Evolutionary conservation across 2,888 invertebrate genomes (phyloP).

Genomic region (Tuberolachnus salignus): DNA sequence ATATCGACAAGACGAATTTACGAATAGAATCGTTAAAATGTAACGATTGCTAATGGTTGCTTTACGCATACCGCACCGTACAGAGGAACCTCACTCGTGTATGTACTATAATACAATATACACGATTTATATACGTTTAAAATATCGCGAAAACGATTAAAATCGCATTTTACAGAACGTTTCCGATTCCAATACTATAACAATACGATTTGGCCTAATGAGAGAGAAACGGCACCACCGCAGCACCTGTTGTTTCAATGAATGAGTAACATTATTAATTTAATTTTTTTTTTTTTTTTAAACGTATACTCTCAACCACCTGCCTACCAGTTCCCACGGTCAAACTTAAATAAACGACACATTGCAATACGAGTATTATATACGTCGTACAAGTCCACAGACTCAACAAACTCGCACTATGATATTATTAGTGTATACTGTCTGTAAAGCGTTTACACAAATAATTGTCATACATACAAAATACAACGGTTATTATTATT

Average conservation of each 20-base stretch:
- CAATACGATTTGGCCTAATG: neutral
- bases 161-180: no score
- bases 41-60: no score
- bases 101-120: neutral
- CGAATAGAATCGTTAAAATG: no score
- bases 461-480: constrained; percentile 2
- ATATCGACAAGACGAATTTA: no score
- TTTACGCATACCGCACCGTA: no score
- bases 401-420: neutral
- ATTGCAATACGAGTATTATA: no score
- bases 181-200: no score
- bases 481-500: no score
- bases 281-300: no score
- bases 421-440: neutral
- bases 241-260: constrained; percentile 38
- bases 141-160: neutral
- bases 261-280: constrained; percentile 25
- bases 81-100: neutral
- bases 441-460: neutral
- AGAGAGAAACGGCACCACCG: neutral
- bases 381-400: neutral
- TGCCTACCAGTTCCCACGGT: constrained; percentile 43
- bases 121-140: neutral
- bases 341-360: neutral
- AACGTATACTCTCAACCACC: constrained; percentile 8